phyloP scores from a whole-genome alignment of 1,140 invertebrate species.

The Chelonus insularis region DNA sequence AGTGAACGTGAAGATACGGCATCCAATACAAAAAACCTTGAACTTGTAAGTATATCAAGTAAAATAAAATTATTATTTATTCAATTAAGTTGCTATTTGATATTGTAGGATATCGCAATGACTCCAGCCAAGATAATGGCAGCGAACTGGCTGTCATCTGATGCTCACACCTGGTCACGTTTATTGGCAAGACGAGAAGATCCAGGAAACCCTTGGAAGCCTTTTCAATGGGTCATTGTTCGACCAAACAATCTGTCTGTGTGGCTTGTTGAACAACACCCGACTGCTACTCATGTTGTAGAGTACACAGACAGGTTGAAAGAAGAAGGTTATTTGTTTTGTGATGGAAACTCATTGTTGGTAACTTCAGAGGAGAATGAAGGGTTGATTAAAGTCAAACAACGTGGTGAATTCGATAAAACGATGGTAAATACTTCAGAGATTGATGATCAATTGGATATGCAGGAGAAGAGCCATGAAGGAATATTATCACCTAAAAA shows the following conservation, averaged over 20 bases:
- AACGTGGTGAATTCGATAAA: no score
- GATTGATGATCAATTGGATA: no score
- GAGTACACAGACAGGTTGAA: constrained; percentile 74
- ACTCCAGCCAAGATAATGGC: constrained; percentile 81
- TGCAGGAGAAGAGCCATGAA: constrained; percentile 43
- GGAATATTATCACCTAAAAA: constrained; percentile 27
- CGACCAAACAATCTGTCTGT: constrained; percentile 66
- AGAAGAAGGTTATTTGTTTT: constrained; percentile 73
- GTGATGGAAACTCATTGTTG: constrained; percentile 80
- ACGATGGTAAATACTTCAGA: no score
- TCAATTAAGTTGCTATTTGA: no score
- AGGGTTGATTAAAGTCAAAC: no score
- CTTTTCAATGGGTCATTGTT: constrained; percentile 82
- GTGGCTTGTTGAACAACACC: constrained; percentile 83
- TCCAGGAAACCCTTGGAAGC: constrained; percentile 76
- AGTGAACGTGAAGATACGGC: neutral
- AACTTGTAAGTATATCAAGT: constrained; percentile 6
- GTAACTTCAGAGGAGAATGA: constrained; percentile 58
- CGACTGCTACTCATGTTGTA: constrained; percentile 65
- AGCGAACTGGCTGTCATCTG: constrained; percentile 78
- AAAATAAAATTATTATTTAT: no score
- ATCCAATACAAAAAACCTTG: neutral
- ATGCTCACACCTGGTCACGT: constrained; percentile 73
- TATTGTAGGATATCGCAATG: constrained; percentile 63
- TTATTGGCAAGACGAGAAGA: constrained; percentile 57